Evolutionary conservation across 2,888 invertebrate species (phyloP).

Genomic region (Apocheima hispidaria): DNA sequence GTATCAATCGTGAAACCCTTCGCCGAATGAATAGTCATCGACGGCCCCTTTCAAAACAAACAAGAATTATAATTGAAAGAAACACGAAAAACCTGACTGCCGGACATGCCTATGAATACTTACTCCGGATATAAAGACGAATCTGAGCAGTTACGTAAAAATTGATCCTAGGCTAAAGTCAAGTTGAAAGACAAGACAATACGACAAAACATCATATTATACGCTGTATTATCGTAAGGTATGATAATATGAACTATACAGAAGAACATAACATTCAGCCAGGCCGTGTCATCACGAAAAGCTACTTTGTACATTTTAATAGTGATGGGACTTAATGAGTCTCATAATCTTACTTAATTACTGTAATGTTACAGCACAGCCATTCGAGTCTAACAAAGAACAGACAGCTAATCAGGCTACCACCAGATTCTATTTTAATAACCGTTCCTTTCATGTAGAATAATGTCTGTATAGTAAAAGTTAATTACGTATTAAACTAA

Average conservation of each 20-base stretch:
- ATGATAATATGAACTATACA: not conserved
- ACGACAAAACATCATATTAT: too few species aligned
- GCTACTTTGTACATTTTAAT: constrained; percentile 10
- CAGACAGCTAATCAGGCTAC: constrained; percentile 32
- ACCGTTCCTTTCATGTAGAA: constrained; percentile 32
- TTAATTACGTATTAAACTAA: constrained; percentile 38
- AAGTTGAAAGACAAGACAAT: not conserved
- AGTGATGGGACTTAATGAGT: not conserved
- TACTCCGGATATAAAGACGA: too few species aligned
- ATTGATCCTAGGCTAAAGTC: not conserved
- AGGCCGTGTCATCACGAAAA: not conserved
- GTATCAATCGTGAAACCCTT: not conserved
- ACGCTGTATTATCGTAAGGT: too few species aligned
- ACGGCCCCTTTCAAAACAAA: not conserved
- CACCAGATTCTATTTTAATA: constrained; percentile 26
- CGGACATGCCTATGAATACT: too few species aligned
- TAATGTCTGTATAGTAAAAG: constrained; percentile 32
- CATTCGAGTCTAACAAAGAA: constrained; percentile 11
- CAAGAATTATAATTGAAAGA: not conserved
- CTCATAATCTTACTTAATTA: constrained; percentile 13
- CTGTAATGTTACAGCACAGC: constrained; percentile 13
- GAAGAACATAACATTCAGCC: not conserved
- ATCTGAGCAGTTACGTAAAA: too few species aligned
- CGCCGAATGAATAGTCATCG: not conserved
- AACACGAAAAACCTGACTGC: too few species aligned